Percentiles rank a stretch among this genome's conserved stretches.
Conservation (phyloP, 1,140 invertebrate species). For the Drosophila tristis region DNA sequence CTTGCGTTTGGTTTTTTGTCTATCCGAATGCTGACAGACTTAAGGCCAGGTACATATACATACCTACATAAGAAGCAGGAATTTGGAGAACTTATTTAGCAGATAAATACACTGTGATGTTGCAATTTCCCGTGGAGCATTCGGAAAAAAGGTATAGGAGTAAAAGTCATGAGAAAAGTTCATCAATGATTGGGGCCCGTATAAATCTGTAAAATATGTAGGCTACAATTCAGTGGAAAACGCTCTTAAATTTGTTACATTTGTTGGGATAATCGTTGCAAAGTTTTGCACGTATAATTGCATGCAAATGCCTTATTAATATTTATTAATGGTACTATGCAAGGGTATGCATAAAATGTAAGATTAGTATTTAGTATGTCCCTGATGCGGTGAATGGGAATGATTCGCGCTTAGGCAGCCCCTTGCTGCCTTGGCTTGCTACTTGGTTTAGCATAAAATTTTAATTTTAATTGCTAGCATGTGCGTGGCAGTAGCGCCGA, state of each 20-base stretch:
- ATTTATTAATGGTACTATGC: constrained; percentile 51
- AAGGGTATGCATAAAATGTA: constrained; percentile 47
- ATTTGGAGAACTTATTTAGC: constrained; percentile 30
- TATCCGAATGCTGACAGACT: constrained; percentile 11
- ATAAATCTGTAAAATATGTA: too few relatives aligned
- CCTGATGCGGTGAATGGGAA: constrained; percentile 24
- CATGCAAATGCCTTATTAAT: constrained; percentile 71
- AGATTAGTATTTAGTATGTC: constrained; percentile 43
- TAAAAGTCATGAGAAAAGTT: too few relatives aligned
- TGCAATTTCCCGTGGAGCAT: constrained; percentile 16
- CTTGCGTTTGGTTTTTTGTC: background rate
- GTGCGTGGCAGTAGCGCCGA: constrained; percentile 69
- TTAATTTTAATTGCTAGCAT: constrained; percentile 82
- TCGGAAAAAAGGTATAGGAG: background rate
- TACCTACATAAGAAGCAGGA: constrained; percentile 20
- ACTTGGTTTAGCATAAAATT: constrained; percentile 83
- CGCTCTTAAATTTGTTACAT: background rate
- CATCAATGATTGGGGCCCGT: too few relatives aligned
- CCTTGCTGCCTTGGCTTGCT: constrained; percentile 57
- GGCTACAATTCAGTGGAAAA: too few relatives aligned
- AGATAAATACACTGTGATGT: constrained; percentile 41
- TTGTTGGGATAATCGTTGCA: constrained; percentile 26
- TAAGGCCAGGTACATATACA: background rate
- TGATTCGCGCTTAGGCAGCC: too few relatives aligned
- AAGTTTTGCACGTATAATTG: constrained; percentile 18